These are phyloP conservation scores for Pachymerium ferrugineum DNA, from an alignment of 2,888 invertebrate species.

Conservation along the genomic window DNA sequence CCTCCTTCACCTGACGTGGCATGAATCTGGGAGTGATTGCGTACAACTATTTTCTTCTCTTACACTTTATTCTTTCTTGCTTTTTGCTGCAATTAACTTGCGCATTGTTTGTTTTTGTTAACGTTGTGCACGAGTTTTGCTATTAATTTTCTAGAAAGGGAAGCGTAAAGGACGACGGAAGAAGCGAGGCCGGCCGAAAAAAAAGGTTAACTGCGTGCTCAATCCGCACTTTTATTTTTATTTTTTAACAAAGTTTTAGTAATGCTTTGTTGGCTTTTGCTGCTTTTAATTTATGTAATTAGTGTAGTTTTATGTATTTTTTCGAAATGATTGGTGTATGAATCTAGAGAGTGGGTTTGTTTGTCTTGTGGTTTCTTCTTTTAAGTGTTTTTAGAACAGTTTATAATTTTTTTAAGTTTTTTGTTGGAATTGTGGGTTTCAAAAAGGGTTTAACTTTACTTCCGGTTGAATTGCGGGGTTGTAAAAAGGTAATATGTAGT, in stretches of 20 bases:
- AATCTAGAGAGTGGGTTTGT: background rate
- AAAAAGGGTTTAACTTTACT: background rate
- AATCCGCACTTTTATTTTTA: background rate
- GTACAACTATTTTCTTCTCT: background rate
- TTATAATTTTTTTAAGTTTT: background rate
- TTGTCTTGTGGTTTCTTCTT: background rate
- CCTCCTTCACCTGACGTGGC: background rate
- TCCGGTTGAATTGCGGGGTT: background rate
- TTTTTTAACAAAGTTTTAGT: background rate
- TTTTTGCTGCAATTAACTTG: conserved; percentile 15
- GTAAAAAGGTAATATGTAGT: too few species aligned
- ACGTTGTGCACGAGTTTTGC: background rate
- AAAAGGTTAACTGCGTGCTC: background rate
- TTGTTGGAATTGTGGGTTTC: background rate
- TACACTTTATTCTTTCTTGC: background rate
- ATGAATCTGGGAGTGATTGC: background rate
- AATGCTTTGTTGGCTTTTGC: background rate
- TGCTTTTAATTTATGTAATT: background rate
- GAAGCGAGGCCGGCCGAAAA: conserved; percentile 2
- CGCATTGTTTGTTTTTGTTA: background rate
- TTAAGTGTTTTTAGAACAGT: background rate
- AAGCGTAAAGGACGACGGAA: background rate
- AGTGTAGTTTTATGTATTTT: background rate
- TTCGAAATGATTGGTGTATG: background rate
- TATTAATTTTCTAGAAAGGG: too few species aligned